Conservation (phyloP, 1,140 invertebrate genomes). For the Drosophila insularis region DNA sequence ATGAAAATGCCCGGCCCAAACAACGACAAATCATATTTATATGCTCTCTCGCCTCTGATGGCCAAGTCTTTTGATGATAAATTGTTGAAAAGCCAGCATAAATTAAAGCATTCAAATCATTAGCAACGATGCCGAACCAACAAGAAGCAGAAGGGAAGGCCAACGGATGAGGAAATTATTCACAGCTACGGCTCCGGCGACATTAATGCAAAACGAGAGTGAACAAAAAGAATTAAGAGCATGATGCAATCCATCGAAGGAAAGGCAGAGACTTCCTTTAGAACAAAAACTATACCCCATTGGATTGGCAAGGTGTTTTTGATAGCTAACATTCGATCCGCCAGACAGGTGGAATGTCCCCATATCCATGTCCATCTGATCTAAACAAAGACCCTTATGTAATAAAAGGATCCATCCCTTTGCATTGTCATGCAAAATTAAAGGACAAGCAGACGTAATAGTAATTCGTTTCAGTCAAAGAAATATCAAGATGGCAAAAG, state of each 20-base stretch:
- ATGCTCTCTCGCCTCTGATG: conserved; percentile 21
- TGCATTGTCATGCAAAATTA: conserved; percentile 62
- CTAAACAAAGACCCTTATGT: too few relatives aligned
- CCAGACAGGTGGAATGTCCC: conserved; percentile 55
- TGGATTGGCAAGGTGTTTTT: conserved; percentile 50
- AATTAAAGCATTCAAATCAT: conserved; percentile 76
- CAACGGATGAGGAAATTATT: conserved; percentile 79
- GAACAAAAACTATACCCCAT: conserved; percentile 34
- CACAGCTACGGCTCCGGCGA: conserved; percentile 71
- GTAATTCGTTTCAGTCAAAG: conserved; percentile 37
- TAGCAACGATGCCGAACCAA: conserved; percentile 80
- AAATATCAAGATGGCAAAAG: too few relatives aligned
- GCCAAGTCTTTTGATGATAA: conserved; percentile 67
- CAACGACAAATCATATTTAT: conserved; percentile 54
- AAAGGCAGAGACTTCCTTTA: conserved; percentile 32
- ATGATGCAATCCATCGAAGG: neutral
- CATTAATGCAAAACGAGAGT: conserved; percentile 44
- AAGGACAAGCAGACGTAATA: conserved; percentile 34
- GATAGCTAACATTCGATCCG: conserved; percentile 52
- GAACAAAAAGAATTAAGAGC: neutral
- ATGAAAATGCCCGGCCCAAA: conserved; percentile 13
- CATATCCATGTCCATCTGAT: conserved; percentile 43
- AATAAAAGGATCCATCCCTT: conserved; percentile 47
- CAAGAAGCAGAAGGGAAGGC: conserved; percentile 44
- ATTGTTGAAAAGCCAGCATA: conserved; percentile 58